A percentile compares a stretch with the other conserved stretches of the same genome.
Conservation (phyloP, 2,888 invertebrate genomes). For the Drosophila birchii region DNA sequence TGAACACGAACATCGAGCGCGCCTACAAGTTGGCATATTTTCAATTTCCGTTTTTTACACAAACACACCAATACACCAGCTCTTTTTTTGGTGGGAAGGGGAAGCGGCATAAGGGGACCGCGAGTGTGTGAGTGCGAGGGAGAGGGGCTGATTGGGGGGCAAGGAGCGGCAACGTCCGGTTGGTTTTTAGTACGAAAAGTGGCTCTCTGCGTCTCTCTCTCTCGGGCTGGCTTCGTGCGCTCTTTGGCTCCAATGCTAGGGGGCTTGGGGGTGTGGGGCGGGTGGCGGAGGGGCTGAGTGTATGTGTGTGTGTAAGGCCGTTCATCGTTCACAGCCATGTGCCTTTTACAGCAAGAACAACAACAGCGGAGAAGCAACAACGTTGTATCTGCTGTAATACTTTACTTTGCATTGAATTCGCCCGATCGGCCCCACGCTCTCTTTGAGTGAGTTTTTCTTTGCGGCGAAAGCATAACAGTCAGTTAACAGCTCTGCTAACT, state of each 20-base stretch:
- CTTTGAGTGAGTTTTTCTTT: slow-evolving; percentile 5
- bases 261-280: slow-evolving; percentile 1
- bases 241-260: slow-evolving; percentile 4
- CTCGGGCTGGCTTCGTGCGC: neutral
- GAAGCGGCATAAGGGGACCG: slow-evolving; percentile 19
- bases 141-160: slow-evolving; percentile 32
- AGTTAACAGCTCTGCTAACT: slow-evolving; percentile 16
- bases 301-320: slow-evolving; percentile 14
- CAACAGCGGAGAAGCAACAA: neutral
- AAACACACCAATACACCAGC: slow-evolving; percentile 34
- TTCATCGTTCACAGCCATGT: slow-evolving; percentile 39
- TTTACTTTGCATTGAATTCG: slow-evolving; percentile 33
- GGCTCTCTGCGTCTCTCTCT: slow-evolving; percentile 33
- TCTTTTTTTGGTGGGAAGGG: neutral
- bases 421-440: slow-evolving; percentile 22
- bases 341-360: slow-evolving; percentile 33
- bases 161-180: slow-evolving; percentile 77
- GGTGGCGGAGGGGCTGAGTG: neutral
- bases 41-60: slow-evolving; percentile 83
- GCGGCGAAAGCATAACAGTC: slow-evolving; percentile 2
- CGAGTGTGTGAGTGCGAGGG: slow-evolving; percentile 7
- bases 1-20: slow-evolving; percentile 61
- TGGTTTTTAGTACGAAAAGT: slow-evolving; percentile 77
- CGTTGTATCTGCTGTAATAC: slow-evolving; percentile 41
- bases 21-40: slow-evolving; percentile 84